Evolutionary conservation across 2,113 vertebrate genomes (phyloP).

Genomic region (Copsychus sechellarum): DNA sequence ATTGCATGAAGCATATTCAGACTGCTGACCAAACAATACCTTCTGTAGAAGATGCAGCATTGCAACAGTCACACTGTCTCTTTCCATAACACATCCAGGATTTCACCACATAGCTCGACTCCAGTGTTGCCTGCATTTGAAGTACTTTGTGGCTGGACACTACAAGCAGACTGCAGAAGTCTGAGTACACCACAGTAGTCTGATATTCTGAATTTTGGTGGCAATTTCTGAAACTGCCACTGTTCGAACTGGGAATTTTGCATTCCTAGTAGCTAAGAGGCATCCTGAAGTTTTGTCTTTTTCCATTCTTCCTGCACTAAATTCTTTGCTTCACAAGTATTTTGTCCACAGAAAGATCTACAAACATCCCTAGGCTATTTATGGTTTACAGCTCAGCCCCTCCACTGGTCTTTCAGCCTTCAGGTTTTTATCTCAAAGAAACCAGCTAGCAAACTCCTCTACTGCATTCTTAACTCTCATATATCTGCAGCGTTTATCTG

Average conservation of each 20-base stretch:
- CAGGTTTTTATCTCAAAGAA: conserved; percentile 25
- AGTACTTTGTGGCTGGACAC: neutral
- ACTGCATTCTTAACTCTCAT: neutral
- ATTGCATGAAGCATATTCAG: neutral
- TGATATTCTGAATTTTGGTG: neutral
- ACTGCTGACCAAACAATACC: neutral
- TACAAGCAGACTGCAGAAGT: neutral
- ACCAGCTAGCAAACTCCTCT: neutral
- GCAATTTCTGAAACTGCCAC: neutral
- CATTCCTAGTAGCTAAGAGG: neutral
- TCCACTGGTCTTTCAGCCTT: neutral
- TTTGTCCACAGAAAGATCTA: neutral
- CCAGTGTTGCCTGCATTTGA: neutral
- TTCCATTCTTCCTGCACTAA: neutral
- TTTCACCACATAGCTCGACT: neutral
- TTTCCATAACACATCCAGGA: neutral
- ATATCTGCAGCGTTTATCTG: neutral
- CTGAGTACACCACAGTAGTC: neutral
- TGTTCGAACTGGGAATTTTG: accelerated
- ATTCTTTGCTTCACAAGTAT: neutral
- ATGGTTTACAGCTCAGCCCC: neutral
- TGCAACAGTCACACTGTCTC: neutral
- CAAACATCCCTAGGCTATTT: neutral
- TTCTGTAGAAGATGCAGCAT: neutral
- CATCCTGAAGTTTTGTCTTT: neutral